Evolutionary conservation across 1,140 invertebrate genomes (phyloP).

Genomic region (Drosophila suzukii): DNA sequence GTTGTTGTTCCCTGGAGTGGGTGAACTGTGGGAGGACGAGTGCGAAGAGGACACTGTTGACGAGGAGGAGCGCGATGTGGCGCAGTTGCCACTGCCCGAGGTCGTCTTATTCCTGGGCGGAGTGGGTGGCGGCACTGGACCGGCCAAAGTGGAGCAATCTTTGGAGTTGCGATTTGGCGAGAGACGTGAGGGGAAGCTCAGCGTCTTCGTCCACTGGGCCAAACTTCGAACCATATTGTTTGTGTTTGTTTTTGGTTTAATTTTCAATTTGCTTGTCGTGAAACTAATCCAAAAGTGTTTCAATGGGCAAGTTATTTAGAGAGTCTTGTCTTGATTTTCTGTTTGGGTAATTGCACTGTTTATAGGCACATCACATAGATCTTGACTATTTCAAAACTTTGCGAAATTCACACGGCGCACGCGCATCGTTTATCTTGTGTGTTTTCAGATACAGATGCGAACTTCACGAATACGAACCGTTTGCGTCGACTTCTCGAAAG

Average conservation of each 20-base stretch:
- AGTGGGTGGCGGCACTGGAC: constrained; percentile 85
- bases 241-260: constrained; percentile 10
- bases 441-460: constrained; percentile 14
- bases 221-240: constrained; percentile 91
- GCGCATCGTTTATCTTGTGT: constrained; percentile 50
- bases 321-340: constrained; percentile 11
- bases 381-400: constrained; percentile 61
- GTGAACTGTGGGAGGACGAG: constrained; percentile 68
- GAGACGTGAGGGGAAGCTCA: constrained; percentile 92
- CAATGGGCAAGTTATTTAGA: constrained; percentile 32
- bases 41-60: constrained; percentile 84
- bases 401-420: constrained; percentile 70
- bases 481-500: constrained; percentile 62
- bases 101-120: constrained; percentile 85
- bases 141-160: constrained; percentile 86
- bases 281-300: constrained; percentile 74
- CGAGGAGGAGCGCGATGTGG: constrained; percentile 84
- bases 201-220: constrained; percentile 94
- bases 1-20: constrained; percentile 84
- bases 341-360: constrained; percentile 26
- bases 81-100: constrained; percentile 59
- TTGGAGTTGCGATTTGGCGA: constrained; percentile 91
- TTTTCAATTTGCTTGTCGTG: constrained; percentile 25
- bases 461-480: constrained; percentile 58
- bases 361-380: constrained; percentile 54